Percentiles rank a stretch among this genome's conserved stretches.
These are phyloP conservation scores for Luffia ferchaultella DNA, from an alignment of 2,888 invertebrate genomes.

Conservation along the genomic window DNA sequence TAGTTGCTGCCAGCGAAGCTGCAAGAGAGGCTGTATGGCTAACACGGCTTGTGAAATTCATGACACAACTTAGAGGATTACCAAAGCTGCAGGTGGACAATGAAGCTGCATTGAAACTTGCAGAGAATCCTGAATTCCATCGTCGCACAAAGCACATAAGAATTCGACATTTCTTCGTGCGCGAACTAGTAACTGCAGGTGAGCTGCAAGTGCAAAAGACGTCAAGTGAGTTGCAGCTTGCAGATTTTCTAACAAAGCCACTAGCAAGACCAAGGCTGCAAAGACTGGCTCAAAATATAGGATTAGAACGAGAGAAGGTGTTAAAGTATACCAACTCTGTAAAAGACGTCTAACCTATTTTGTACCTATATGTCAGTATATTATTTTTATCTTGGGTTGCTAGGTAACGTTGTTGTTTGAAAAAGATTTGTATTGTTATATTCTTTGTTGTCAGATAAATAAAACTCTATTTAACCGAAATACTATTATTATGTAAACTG, in stretches of 20 bases:
- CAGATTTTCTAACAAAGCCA: neutral
- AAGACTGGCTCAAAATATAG: neutral
- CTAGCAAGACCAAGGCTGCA: neutral
- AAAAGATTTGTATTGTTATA: no score
- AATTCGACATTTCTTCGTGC: neutral
- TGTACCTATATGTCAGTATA: no score
- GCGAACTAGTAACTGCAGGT: neutral
- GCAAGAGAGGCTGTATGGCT: slow-evolving; percentile 1
- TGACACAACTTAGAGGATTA: neutral
- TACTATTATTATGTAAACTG: no score
- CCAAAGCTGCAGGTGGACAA: neutral
- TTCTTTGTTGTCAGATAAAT: no score
- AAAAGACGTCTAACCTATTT: no score
- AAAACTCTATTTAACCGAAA: no score
- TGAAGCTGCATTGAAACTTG: neutral
- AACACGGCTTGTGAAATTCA: neutral
- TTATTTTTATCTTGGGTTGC: no score
- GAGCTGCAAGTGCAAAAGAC: neutral
- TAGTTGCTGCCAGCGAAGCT: slow-evolving; percentile 3
- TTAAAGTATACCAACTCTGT: no score
- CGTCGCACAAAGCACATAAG: neutral
- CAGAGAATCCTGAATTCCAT: neutral
- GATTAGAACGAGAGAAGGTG: neutral
- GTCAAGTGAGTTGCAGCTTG: neutral
- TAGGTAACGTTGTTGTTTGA: no score